phyloP scores from a whole-genome alignment of 2,113 vertebrate genomes.

The Delphinapterus leucas region DNA sequence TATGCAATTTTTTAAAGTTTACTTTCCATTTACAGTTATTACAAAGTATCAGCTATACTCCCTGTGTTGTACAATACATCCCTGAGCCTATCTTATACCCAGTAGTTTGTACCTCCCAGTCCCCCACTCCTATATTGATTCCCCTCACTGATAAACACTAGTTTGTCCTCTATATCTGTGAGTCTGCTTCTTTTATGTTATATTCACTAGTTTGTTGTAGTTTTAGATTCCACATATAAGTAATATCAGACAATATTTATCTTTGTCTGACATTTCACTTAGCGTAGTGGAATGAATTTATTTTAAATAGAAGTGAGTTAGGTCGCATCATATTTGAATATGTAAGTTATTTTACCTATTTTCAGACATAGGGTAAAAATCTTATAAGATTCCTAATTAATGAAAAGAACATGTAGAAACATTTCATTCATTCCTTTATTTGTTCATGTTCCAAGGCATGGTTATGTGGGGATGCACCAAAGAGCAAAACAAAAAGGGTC shows the following conservation, averaged over 20 bases:
- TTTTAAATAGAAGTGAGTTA: conserved; percentile 10
- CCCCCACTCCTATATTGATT: neutral
- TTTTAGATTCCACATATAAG: neutral
- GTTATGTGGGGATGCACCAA: neutral
- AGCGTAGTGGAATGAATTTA: neutral
- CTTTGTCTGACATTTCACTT: neutral
- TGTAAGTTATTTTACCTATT: neutral
- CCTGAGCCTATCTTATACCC: neutral
- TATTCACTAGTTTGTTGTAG: neutral
- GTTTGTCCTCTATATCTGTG: neutral
- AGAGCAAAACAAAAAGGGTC: neutral
- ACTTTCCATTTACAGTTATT: neutral
- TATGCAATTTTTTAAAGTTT: neutral
- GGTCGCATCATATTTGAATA: neutral
- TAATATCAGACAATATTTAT: neutral
- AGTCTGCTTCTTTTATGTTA: neutral
- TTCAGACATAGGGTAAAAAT: neutral
- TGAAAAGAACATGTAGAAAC: neutral
- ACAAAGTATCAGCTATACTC: neutral
- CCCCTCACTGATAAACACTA: neutral
- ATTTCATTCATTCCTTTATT: neutral
- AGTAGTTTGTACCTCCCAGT: neutral
- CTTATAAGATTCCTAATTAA: neutral
- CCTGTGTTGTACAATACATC: neutral
- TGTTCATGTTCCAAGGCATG: neutral